phyloP scores from a whole-genome alignment of 1,140 invertebrate genomes.

The Leucophenga varia region DNA sequence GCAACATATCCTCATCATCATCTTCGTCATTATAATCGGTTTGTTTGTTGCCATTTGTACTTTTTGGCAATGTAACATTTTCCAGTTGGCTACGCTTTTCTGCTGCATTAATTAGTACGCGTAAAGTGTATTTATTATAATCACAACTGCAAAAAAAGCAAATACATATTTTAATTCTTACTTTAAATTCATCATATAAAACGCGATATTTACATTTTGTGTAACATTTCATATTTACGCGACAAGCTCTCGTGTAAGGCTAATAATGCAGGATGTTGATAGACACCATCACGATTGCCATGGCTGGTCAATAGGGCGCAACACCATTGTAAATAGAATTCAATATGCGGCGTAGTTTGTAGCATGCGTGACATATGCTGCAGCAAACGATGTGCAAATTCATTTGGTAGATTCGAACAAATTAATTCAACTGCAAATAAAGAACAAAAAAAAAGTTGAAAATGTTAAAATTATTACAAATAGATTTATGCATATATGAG shows the following conservation, averaged over 20 bases:
- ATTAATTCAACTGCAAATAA: slow-evolving; percentile 75
- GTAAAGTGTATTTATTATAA: slow-evolving; percentile 77
- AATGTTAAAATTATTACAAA: slow-evolving; percentile 20
- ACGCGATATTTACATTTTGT: slow-evolving; percentile 75
- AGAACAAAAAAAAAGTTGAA: slow-evolving; percentile 4
- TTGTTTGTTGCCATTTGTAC: not conserved
- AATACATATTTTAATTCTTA: not conserved
- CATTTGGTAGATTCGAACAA: slow-evolving; percentile 66
- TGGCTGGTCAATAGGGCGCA: slow-evolving; percentile 66
- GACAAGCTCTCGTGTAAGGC: slow-evolving; percentile 78
- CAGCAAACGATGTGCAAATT: slow-evolving; percentile 77
- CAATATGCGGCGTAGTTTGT: slow-evolving; percentile 77
- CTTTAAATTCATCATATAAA: not conserved
- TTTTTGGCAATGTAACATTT: slow-evolving; percentile 4
- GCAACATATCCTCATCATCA: slow-evolving; percentile 42
- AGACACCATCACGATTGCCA: slow-evolving; percentile 58
- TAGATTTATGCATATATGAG: slow-evolving; percentile 15
- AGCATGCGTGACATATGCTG: slow-evolving; percentile 69
- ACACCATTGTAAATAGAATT: slow-evolving; percentile 86
- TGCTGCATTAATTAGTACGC: slow-evolving; percentile 64
- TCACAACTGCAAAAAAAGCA: slow-evolving; percentile 67
- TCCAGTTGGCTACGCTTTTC: slow-evolving; percentile 44
- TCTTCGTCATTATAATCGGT: slow-evolving; percentile 13
- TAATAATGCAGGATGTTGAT: slow-evolving; percentile 67
- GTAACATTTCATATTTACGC: slow-evolving; percentile 77